phyloP scores from a whole-genome alignment of 2,113 vertebrate species.

The Helogale parvula region DNA sequence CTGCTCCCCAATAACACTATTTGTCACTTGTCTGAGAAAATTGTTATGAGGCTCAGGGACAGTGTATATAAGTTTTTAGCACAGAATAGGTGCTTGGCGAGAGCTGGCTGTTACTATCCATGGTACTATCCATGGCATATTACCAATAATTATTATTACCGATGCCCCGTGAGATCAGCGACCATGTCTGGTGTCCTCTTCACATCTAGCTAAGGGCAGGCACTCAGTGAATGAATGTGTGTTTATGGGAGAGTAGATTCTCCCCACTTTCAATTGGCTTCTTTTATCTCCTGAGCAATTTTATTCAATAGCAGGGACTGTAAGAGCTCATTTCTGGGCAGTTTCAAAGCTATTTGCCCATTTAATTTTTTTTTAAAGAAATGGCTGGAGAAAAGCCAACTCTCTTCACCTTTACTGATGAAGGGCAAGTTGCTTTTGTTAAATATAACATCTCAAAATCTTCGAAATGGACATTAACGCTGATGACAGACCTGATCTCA shows the following conservation, averaged over 20 bases:
- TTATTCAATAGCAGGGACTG: neutral
- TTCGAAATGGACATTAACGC: constrained; percentile 53
- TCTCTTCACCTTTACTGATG: constrained; percentile 26
- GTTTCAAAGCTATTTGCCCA: neutral
- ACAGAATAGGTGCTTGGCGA: neutral
- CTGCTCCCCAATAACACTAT: neutral
- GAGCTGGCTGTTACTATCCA: neutral
- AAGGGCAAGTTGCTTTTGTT: constrained; percentile 43
- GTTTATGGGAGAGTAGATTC: too few relatives aligned
- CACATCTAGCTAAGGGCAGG: neutral
- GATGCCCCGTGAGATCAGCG: neutral
- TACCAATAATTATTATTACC: too few relatives aligned
- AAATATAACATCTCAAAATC: constrained; percentile 5
- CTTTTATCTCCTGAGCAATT: neutral
- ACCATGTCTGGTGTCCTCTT: neutral
- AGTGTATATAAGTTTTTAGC: accelerated
- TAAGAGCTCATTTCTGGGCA: neutral
- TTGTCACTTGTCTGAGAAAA: neutral
- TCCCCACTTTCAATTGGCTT: accelerated
- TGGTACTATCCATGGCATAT: neutral
- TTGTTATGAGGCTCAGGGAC: neutral
- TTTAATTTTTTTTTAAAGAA: neutral
- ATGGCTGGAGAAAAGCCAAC: neutral
- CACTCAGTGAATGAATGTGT: accelerated
- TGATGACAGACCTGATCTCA: constrained; percentile 59